A percentile compares a stretch with the other conserved stretches of the same genome.
Conservation (phyloP, 2,113 vertebrate genomes). For the Callorhinus ursinus region DNA sequence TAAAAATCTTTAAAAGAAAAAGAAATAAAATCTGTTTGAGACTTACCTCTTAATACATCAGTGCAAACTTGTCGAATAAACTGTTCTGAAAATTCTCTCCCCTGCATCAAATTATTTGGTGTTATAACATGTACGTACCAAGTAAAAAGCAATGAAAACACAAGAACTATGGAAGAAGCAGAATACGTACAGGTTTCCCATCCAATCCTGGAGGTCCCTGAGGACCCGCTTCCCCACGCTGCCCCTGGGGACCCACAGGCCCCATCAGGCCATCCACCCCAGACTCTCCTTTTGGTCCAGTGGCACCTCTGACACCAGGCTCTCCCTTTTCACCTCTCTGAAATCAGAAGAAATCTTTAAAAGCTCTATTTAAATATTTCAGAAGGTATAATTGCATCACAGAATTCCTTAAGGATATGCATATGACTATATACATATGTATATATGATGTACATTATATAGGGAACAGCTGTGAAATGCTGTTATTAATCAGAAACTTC, state of each 20-base stretch:
- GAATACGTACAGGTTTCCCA: constrained; percentile 92
- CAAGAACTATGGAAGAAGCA: neutral
- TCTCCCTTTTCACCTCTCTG: constrained; percentile 96
- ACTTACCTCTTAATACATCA: constrained; percentile 95
- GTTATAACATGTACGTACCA: constrained; percentile 44
- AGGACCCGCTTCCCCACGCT: constrained; percentile 88
- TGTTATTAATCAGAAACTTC: neutral
- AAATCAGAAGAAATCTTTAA: constrained; percentile 80
- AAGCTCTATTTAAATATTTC: constrained; percentile 1
- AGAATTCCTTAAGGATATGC: neutral
- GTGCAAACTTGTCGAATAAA: constrained; percentile 96
- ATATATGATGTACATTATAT: neutral
- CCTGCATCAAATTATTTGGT: constrained; percentile 85
- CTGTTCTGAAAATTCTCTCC: constrained; percentile 92
- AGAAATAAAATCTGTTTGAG: constrained; percentile 40
- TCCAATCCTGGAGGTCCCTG: constrained; percentile 91
- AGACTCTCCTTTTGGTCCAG: constrained; percentile 91
- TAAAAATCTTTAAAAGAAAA: too few species aligned
- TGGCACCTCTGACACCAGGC: constrained; percentile 88
- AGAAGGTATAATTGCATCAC: neutral
- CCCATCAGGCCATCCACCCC: constrained; percentile 91
- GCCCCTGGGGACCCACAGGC: constrained; percentile 88
- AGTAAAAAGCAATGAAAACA: constrained; percentile 30
- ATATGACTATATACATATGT: neutral
- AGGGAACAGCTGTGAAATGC: neutral